These are phyloP conservation scores for Hedychridium roseum DNA, from an alignment of 2,888 invertebrate genomes.

Conservation along the genomic window DNA sequence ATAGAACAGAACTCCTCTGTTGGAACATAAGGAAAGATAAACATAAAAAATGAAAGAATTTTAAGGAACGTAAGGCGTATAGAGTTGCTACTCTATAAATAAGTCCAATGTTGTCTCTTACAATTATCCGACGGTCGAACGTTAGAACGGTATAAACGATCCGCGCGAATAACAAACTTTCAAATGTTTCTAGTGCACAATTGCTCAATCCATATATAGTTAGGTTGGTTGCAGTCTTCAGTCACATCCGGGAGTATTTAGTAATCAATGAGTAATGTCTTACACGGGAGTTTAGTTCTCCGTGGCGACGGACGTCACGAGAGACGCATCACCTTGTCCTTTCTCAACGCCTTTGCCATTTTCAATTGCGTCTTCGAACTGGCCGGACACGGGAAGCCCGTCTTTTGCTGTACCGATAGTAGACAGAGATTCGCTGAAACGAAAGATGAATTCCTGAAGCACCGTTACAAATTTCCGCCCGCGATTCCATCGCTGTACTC, in stretches of 20 bases:
- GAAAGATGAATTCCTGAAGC: too few species aligned
- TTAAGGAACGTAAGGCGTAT: too few species aligned
- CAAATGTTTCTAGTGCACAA: conserved; percentile 33
- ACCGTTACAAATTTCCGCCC: neutral
- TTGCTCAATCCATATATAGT: conserved; percentile 45
- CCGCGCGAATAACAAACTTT: too few species aligned
- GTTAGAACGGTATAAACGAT: too few species aligned
- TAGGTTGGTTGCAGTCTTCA: conserved; percentile 58
- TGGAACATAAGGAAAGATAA: too few species aligned
- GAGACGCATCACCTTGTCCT: conserved; percentile 52
- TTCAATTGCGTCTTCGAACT: conserved; percentile 55
- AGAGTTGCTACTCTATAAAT: too few species aligned
- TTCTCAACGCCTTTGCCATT: conserved; percentile 51
- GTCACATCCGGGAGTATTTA: conserved; percentile 52
- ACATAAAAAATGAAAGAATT: too few species aligned
- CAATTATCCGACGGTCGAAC: too few species aligned
- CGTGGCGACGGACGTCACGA: conserved; percentile 40
- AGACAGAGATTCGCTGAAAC: conserved; percentile 41
- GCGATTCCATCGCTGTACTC: neutral
- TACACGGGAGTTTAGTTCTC: conserved; percentile 43
- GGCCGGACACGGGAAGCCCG: conserved; percentile 45
- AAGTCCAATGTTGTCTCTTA: too few species aligned
- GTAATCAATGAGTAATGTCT: conserved; percentile 27
- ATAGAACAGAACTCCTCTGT: too few species aligned
- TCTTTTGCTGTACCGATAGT: conserved; percentile 47